Conservation (phyloP, 2,888 invertebrate genomes). For the Hemaris fuciformis region DNA sequence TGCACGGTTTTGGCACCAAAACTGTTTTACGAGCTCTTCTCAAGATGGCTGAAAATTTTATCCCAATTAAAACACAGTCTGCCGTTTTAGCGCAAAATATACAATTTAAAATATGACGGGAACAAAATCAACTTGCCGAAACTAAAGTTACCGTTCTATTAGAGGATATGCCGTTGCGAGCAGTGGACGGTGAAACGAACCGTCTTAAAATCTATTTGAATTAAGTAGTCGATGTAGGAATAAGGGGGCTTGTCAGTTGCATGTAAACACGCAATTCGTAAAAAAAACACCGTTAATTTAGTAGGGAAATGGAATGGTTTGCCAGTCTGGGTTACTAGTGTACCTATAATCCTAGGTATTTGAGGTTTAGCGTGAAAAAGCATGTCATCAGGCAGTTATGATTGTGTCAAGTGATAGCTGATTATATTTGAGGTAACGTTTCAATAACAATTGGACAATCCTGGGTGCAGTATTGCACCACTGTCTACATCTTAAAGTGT, state of each 20-base stretch:
- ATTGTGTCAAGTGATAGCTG: too few species aligned
- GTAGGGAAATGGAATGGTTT: too few species aligned
- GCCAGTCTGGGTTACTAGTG: too few species aligned
- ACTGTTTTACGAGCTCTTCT: background rate
- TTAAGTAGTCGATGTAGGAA: background rate
- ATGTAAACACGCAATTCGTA: background rate
- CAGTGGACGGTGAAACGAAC: background rate
- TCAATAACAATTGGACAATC: too few species aligned
- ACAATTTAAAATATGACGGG: background rate
- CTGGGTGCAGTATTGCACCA: too few species aligned
- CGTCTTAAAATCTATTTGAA: conserved; percentile 1
- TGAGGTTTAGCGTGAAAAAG: too few species aligned
- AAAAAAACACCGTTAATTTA: background rate
- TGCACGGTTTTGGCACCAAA: background rate
- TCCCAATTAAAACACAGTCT: background rate
- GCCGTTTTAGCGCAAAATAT: background rate
- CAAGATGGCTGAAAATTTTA: background rate
- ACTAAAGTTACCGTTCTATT: background rate
- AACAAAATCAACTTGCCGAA: background rate
- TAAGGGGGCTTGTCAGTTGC: background rate
- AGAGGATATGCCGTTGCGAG: background rate
- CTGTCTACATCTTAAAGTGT: too few species aligned
- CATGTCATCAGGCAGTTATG: too few species aligned
- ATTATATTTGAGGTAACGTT: too few species aligned
- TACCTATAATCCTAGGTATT: too few species aligned